Evolutionary conservation across 2,113 vertebrate genomes (phyloP).

Genomic region (Pardalotus punctatus): DNA sequence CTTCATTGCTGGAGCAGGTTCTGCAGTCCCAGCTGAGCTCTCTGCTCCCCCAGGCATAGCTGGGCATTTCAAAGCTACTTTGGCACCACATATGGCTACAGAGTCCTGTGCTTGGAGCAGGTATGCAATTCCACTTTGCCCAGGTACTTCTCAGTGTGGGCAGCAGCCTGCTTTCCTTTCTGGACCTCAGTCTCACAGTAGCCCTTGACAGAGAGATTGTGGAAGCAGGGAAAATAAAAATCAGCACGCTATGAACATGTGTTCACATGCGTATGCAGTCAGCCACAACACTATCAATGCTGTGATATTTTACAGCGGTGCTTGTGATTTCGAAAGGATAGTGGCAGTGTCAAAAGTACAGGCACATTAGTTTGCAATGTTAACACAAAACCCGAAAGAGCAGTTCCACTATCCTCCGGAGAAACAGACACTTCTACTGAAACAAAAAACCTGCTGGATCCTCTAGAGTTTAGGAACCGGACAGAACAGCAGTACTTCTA

Average conservation of each 20-base stretch:
- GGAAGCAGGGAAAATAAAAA: constrained; percentile 14
- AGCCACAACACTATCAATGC: neutral
- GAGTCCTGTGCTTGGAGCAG: neutral
- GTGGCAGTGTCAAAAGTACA: neutral
- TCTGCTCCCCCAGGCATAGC: neutral
- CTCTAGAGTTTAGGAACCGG: neutral
- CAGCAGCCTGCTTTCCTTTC: neutral
- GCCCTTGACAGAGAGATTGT: neutral
- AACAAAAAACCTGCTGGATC: neutral
- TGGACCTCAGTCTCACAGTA: neutral
- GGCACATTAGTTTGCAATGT: neutral
- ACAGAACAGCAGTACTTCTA: neutral
- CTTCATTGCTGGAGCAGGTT: neutral
- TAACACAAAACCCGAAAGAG: neutral
- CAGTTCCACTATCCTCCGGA: neutral
- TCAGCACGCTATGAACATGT: neutral
- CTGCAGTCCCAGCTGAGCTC: neutral
- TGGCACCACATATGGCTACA: fast-evolving
- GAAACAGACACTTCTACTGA: neutral
- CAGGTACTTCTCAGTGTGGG: neutral
- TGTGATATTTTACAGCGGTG: fast-evolving
- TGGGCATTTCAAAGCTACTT: neutral
- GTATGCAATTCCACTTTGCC: neutral
- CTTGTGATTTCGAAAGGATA: neutral
- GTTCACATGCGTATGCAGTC: neutral